Percentiles rank a stretch among this genome's conserved stretches.
Conservation (phyloP, 2,888 invertebrate genomes). For the Pyrocoelia pectoralis region DNA sequence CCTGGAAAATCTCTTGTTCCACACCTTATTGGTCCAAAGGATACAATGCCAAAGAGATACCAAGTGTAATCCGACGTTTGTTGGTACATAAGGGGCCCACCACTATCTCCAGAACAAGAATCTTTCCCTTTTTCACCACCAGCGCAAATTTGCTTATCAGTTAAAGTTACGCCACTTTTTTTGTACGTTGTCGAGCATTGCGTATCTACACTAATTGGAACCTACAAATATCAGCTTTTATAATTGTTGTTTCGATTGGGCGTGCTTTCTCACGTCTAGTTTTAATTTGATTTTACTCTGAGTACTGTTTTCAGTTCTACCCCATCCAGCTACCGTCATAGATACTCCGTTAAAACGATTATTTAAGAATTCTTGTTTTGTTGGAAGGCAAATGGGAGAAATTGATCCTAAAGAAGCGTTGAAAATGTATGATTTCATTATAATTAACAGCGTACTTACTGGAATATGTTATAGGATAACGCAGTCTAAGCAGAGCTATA, state of each 20-base stretch:
- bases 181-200: background rate
- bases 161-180: background rate
- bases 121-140: background rate
- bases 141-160: constrained; percentile 2
- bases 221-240: background rate
- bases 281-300: constrained; percentile 63
- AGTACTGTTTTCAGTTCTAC: constrained; percentile 64
- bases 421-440: too few relatives aligned
- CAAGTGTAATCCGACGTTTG: constrained; percentile 50
- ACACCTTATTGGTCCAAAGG: background rate
- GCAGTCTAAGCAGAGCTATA: constrained; percentile 74
- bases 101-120: constrained; percentile 51
- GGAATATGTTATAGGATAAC: constrained; percentile 62
- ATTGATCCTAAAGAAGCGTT: constrained; percentile 63
- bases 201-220: background rate
- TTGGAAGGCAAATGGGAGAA: constrained; percentile 69
- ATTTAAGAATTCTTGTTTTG: constrained; percentile 46
- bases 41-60: constrained; percentile 63
- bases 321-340: constrained; percentile 71
- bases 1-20: background rate
- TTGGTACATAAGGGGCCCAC: constrained; percentile 45
- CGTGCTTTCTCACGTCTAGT: constrained; percentile 49
- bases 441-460: constrained; percentile 53
- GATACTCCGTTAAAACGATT: constrained; percentile 58
- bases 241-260: background rate